Base-by-base conservation (phyloP, 2,113 vertebrate species). In the Leptocoma aspasia region DNA sequence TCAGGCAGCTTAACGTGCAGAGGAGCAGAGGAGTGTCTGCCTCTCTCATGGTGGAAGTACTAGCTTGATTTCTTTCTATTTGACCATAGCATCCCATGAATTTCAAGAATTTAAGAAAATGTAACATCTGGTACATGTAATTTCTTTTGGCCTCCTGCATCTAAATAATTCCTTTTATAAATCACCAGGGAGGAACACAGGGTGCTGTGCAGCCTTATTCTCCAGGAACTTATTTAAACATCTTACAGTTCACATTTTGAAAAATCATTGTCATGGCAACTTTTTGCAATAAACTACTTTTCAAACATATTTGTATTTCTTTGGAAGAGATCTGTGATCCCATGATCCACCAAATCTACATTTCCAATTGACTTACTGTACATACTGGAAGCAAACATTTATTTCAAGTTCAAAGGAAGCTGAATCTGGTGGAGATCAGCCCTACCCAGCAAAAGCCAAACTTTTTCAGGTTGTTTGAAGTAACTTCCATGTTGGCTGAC, bases 31-130 rank as follows among this genome's bases (percentile, higher is more conserved):
- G 11, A 77, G 37, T 1, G 30, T 69, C 71, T 64, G 71, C 45
- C 11, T 4, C 49, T 56, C 53, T n/a, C 1, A 0, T 0, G 0
- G 15, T 7, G 9, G 23, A 89, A 81, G 39, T 3, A 44, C 27
- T 9, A 44, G n/a, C 65, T 54, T 57, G 23, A 53, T 70, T 81
- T 89, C 77, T 42, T 86, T 75, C 65, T 59, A 5, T 68, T 66
- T 54, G 33, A 86, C 73, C 27, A 13, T 0, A 91, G 61, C 53
- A 76, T 52, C n/a, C 41, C 82, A 72, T 13, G 64, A 83, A 94
- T 50, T 57, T 80, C 57, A 85, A 61, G 41, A 77, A 77, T 77
- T 72, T 77, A 61, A 92, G 33, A 37, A 89, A 94, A 89, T 16
- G 20, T 27, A 89, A 65, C 49, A 82, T 53, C 71, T 87, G 54